Base-by-base conservation (phyloP, 2,797 vertebrate species). In the Staurois parvus region DNA sequence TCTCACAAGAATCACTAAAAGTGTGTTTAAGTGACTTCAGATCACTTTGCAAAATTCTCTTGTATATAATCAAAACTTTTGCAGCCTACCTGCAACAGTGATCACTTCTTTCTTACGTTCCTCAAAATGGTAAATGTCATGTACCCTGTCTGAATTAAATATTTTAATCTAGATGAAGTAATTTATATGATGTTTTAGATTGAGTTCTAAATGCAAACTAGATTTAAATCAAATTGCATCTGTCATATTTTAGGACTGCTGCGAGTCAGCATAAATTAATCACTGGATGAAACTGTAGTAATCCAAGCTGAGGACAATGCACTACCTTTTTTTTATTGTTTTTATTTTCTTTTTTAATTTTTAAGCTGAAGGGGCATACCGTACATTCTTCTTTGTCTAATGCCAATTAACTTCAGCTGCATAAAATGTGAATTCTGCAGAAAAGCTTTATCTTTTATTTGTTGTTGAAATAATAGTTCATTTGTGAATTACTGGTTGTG, bases 1-100 rank as follows among this genome's bases (percentile, higher is more conserved):
- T 95, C 95, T 95, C 94, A 95, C 92, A 94, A 94, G 92, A 91
- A 89, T 93, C 92, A 92, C 91, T 93, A 93, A 92, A 93, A 88
- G 93, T 90, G 92, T 93, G 93, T 90, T 89, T 92, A 93, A 94
- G 92, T 91, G 91, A 90, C 91, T 91, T 91, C 91, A 91, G 92
- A 92, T 90, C 56, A 68, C 29, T 87, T 84, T 92, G 89, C 93
- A 93, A 90, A 91, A 93, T 91, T 94, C 91, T 92, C 94, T 91
- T 94, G 91, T 95, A 74, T 59, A 93, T 95, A 92, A 90, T 91
- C 89, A 90, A 91, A 90, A 88, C 90, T 89, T 86, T 83, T 89
- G 88, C 92, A 91, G 92, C 91, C 90, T 93, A 91, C 93, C 93
- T 92, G 91, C 92, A 92, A 90, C 93, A 91, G 91, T 93, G 92